Base-by-base conservation (phyloP, 2,888 invertebrate genomes). In the Drosophila sordidula region DNA sequence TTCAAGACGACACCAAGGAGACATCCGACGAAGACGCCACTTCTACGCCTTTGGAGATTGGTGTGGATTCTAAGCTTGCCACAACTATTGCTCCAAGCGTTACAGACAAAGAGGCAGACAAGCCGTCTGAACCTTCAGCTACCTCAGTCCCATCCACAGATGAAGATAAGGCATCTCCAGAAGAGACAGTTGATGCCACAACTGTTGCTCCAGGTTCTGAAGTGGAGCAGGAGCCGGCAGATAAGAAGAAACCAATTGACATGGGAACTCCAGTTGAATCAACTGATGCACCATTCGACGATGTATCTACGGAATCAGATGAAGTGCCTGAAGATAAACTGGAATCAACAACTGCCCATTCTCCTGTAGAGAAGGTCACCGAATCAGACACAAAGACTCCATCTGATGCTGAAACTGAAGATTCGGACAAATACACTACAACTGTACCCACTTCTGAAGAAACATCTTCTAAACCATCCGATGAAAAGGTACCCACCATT, bases 281-380 rank as follows among this genome's bases (percentile, higher is more conserved):
- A 18, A 82, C 79, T 32, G 69, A 64, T 41, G 9, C 5, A n/a
- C 67, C 80, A 25, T 18, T 46, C 22, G 76, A 51, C 18, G 78
- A 68, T 12, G 52, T 41, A 8, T 80, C 80, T 6, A 83, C 81
- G 4, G 84, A 84, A 36, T 67, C 84, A 18, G 59, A 34, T 29
- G 61, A 72, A 14, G 8, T 49, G n/a, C n/a, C 38, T 5, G 65
- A 67, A 54, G 76, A 78, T 6, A 61, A 78, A 25, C 65, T 38
- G 2, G 22, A 66, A 0, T 14, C 74, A 45, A 59, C 77, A n/a
- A 79, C 83, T 11, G 34, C 49, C 11, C 68, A 47, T 14, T 16
- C 66, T 8, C 64, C 58, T 6, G 51, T 46, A 32, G 86, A 79
- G 3, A 55, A 49, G 56, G 36, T 54, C 16, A 67, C 77, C 1